phyloP scores from a whole-genome alignment of 1,140 invertebrate genomes.

The Muscidifurax raptorellus region DNA sequence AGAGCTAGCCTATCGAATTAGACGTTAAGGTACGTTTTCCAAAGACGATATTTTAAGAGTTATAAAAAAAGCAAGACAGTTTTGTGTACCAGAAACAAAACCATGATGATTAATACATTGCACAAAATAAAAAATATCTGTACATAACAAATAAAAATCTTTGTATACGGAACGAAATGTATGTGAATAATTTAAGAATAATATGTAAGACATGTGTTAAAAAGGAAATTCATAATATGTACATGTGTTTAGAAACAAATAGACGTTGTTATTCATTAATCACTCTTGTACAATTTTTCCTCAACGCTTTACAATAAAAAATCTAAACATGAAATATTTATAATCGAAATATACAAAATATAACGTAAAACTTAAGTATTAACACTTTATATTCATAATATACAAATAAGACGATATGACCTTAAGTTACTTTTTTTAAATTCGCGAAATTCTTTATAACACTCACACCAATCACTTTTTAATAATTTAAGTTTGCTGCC shows the following conservation, averaged over 20 bases:
- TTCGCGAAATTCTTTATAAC: conserved; percentile 2
- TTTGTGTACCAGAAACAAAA: not conserved
- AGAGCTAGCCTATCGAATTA: conserved; percentile 33
- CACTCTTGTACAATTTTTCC: conserved; percentile 4
- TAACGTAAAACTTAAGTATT: conserved; percentile 19
- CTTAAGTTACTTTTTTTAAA: conserved; percentile 6
- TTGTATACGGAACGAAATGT: conserved; percentile 48
- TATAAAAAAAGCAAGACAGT: not conserved
- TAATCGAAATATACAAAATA: conserved; percentile 12
- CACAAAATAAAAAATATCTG: conserved; percentile 29
- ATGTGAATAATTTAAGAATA: conserved; percentile 41
- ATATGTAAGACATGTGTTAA: conserved; percentile 40
- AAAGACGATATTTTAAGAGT: conserved; percentile 32
- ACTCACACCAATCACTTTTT: conserved; percentile 7
- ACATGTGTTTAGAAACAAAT: conserved; percentile 48
- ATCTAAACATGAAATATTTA: conserved; percentile 9
- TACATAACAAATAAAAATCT: conserved; percentile 51
- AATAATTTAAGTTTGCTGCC: conserved; percentile 44
- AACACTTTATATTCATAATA: conserved; percentile 30
- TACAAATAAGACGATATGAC: conserved; percentile 18
- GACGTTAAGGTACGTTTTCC: conserved; percentile 37
- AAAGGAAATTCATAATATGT: conserved; percentile 43
- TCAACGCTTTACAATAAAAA: conserved; percentile 10
- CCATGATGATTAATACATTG: conserved; percentile 9
- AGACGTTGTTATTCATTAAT: conserved; percentile 40